Conservation (phyloP, 2,888 invertebrate species). For the Eupithecia vulgata region DNA sequence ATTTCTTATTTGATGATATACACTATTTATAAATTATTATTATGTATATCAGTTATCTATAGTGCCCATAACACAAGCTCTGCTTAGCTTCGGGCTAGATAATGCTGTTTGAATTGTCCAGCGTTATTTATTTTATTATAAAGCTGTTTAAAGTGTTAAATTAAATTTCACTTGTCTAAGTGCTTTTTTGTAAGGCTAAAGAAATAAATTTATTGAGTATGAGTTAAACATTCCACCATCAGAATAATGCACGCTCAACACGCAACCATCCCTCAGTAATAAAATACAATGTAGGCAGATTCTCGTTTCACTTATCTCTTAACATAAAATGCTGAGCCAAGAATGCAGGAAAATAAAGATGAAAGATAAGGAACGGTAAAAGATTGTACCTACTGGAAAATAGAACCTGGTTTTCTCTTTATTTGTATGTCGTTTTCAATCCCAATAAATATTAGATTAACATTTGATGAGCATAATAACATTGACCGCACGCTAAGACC, state of each 20-base stretch:
- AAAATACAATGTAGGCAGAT: constrained; percentile 9
- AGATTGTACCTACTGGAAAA: background rate
- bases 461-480: background rate
- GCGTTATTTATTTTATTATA: no score
- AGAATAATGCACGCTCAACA: background rate
- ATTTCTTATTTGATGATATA: no score
- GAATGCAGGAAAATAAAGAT: constrained; percentile 15
- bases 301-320: background rate
- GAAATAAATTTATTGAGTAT: no score
- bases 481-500: background rate
- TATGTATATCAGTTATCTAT: no score
- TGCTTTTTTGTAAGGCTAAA: no score
- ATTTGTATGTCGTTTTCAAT: background rate
- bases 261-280: constrained; percentile 2
- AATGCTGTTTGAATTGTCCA: no score
- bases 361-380: background rate
- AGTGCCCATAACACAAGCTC: no score
- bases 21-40: no score
- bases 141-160: no score
- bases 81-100: no score
- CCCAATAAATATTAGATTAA: background rate
- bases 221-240: background rate
- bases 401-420: background rate
- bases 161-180: no score
- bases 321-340: background rate